Evolutionary conservation across 1,140 invertebrate genomes (phyloP), one percentile per base, ranked within the genome.

Genomic region (Zaprionus capensis): DNA sequence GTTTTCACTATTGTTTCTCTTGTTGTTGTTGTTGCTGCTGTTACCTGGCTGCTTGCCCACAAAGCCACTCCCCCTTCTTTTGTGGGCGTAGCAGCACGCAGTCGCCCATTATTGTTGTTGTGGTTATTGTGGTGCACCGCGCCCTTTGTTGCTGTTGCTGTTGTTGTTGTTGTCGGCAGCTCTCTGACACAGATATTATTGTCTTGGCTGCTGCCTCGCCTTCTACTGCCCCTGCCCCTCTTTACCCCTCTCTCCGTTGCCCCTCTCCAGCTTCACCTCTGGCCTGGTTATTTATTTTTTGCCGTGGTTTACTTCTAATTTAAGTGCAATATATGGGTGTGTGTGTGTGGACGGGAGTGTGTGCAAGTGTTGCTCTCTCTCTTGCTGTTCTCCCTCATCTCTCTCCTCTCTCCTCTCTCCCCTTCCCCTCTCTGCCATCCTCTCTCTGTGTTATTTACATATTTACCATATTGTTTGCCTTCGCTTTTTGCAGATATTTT

Each of bases 141-240:
- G 66, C 41, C 5, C n/a, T 67, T 34, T 34, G 31, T 34, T 80
- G 72, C 76, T 74, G 9, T 53, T 76, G 11, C 24, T 51, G 28
- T 31, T 31, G 28, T 31, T 66, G 53, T 76, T 61, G 34, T 63
- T 80, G 34, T 49, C 41, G 71, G 55, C 76, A 57, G 79, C 57
- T 79, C 41, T 46, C 83, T 86, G 84, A 86, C 82, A 86, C 75
- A 86, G 83, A 86, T 86, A 87, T 87, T 86, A 86, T 86, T 87
- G 83, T 86, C 83, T 88, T 85, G 73, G 61, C 68, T 71, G 59
- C 36, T 59, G 14, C n/a, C 6, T 5, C 26, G 9, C 53, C 28
- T 31, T 56, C 6, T 17, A 7, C 55, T 15, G 6, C 14, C 55
- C 31, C 20, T 51, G 2, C 0, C 22, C n/a, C n/a, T n/a, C n/a